A percentile compares a stretch with the other conserved stretches of the same genome.
Evolutionary conservation across 2,888 invertebrate species (phyloP).

Genomic region (Hypolimnas misippus): DNA sequence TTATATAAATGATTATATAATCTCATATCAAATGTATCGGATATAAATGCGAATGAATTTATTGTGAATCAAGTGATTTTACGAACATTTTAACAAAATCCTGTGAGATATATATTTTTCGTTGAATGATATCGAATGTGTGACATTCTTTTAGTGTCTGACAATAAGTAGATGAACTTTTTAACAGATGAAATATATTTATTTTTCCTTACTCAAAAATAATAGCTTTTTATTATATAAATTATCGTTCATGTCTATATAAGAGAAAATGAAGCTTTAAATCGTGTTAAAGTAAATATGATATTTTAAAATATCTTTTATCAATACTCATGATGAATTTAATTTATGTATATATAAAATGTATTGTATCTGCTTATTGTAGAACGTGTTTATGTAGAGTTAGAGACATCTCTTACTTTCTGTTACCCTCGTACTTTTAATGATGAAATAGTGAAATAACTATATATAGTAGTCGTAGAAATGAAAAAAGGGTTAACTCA

Average conservation of each 20-base stretch:
- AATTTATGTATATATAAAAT: constrained; percentile 22
- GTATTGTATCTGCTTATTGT: constrained; percentile 35
- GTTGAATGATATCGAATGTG: constrained; percentile 58
- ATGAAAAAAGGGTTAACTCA: neutral
- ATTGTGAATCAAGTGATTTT: neutral
- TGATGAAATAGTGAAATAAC: constrained; percentile 4
- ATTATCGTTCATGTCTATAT: constrained; percentile 56
- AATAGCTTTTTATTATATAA: constrained; percentile 49
- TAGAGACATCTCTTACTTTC: constrained; percentile 3
- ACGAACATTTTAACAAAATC: neutral
- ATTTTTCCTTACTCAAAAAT: constrained; percentile 45
- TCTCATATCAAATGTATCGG: constrained; percentile 34
- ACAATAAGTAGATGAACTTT: constrained; percentile 76
- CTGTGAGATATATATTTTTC: constrained; percentile 19
- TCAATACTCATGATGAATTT: constrained; percentile 32
- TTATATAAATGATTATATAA: constrained; percentile 14
- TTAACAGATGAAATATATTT: constrained; percentile 40
- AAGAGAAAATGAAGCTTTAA: constrained; percentile 80
- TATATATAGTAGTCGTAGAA: neutral
- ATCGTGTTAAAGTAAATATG: constrained; percentile 70
- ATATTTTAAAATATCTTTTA: constrained; percentile 44
- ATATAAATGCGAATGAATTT: constrained; percentile 23
- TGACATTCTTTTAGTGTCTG: constrained; percentile 70
- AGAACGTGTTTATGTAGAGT: constrained; percentile 21
- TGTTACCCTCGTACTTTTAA: neutral